Percentiles rank a stretch among this genome's conserved stretches.
Conservation (phyloP, 2,797 vertebrate species). For the Micromesistius poutassou region DNA sequence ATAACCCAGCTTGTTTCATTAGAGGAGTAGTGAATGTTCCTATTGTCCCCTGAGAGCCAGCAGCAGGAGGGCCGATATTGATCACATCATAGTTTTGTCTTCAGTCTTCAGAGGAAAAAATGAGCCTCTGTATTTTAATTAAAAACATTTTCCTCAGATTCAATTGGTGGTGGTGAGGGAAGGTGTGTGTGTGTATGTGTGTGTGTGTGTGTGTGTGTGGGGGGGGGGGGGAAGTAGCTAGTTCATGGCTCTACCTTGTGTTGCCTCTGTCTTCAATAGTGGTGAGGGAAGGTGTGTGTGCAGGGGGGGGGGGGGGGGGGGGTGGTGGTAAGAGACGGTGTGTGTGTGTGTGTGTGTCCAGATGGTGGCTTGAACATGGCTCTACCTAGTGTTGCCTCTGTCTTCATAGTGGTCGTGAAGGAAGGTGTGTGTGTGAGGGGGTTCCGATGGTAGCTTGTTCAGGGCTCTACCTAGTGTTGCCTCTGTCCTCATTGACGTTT, state of each 20-base stretch:
- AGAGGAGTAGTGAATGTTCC: not conserved
- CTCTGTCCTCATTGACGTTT: conserved; percentile 35
- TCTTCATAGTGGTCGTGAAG: conserved; percentile 18
- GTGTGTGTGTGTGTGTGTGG: not conserved
- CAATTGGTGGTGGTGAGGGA: conserved; percentile 10
- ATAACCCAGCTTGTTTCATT: not conserved
- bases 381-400: conserved; percentile 19
- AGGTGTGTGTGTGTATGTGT: not conserved
- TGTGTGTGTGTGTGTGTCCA: no score
- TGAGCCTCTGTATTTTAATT: conserved; percentile 30
- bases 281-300: not conserved
- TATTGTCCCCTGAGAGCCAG: not conserved
- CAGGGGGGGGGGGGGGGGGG: no score
- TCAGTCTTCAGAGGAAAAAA: conserved; percentile 22
- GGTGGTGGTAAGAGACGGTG: no score
- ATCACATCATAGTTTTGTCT: conserved; percentile 26
- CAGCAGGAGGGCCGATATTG: conserved; percentile 18
- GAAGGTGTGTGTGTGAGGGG: not conserved
- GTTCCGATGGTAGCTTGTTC: conserved; percentile 11
- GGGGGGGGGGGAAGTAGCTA: no score
- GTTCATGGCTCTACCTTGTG: no score
- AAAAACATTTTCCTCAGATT: conserved; percentile 31
- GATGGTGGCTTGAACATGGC: conserved; percentile 14
- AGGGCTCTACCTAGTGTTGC: conserved; percentile 18
- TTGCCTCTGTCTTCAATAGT: no score